phyloP scores from a whole-genome alignment of 2,797 vertebrate genomes.

The Siniperca scherzeri region DNA sequence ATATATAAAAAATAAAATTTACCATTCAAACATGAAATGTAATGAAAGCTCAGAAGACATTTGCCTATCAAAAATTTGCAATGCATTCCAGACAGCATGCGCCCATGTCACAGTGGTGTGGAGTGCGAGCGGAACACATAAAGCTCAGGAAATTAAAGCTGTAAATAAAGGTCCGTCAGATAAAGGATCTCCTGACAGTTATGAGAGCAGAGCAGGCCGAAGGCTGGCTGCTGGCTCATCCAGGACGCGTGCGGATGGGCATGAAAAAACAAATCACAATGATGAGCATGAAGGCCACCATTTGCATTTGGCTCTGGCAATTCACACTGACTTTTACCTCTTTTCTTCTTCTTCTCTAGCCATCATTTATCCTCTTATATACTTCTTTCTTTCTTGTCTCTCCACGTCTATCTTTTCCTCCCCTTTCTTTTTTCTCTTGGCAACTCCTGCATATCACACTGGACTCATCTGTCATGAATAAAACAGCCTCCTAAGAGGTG shows the following conservation, averaged over 20 bases:
- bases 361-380: conserved; percentile 53
- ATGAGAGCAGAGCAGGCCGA: conserved; percentile 82
- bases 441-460: conserved; percentile 52
- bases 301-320: conserved; percentile 80
- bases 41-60: conserved; percentile 72
- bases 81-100: conserved; percentile 80
- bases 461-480: conserved; percentile 45
- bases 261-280: conserved; percentile 85
- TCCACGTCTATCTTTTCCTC: conserved; percentile 6
- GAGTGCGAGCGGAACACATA: conserved; percentile 76
- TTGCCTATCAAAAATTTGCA: conserved; percentile 78
- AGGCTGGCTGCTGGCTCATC: conserved; percentile 77
- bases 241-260: conserved; percentile 81
- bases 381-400: conserved; percentile 32
- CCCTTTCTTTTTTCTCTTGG: conserved; percentile 14
- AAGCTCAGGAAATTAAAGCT: conserved; percentile 90
- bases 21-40: conserved; percentile 66
- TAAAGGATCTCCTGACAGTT: conserved; percentile 87
- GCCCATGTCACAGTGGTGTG: conserved; percentile 69
- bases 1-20: conserved; percentile 59
- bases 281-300: conserved; percentile 84
- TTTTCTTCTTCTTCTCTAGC: conserved; percentile 49
- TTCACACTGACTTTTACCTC: conserved; percentile 64
- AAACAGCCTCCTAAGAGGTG: conserved; percentile 29
- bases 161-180: conserved; percentile 87